Percentiles rank a stretch among this genome's conserved stretches.
phyloP scores from a whole-genome alignment of 2,113 vertebrate genomes.

The Climacteris rufus region DNA sequence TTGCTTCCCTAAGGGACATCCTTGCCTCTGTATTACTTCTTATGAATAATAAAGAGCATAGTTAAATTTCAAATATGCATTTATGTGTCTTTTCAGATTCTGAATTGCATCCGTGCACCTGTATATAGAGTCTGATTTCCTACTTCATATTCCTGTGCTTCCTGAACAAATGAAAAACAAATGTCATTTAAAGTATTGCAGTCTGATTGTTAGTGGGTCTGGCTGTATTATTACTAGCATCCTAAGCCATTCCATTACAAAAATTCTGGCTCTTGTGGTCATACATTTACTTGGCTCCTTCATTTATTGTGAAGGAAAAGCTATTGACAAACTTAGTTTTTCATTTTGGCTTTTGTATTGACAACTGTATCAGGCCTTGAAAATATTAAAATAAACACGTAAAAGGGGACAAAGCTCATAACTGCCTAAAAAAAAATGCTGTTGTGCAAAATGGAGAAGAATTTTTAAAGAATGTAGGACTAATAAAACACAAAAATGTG shows the following conservation, averaged over 20 bases:
- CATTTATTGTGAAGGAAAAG: background rate
- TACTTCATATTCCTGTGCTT: background rate
- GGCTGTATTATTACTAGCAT: background rate
- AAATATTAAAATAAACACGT: background rate
- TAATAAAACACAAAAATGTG: background rate
- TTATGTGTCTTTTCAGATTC: background rate
- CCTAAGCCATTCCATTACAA: background rate
- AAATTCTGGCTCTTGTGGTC: background rate
- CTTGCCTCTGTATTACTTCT: background rate
- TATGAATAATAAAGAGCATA: background rate
- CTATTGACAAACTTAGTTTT: background rate
- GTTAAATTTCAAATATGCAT: background rate
- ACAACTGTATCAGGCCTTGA: background rate
- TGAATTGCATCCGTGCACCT: background rate
- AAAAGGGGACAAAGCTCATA: background rate
- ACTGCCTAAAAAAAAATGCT: background rate
- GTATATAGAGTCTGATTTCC: background rate
- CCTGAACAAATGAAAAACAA: background rate
- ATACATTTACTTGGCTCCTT: background rate
- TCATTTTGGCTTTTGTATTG: background rate
- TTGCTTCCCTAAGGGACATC: background rate
- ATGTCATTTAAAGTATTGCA: background rate
- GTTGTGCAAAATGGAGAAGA: background rate
- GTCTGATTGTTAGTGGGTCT: background rate
- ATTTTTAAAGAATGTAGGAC: background rate